phyloP scores from a whole-genome alignment of 2,888 invertebrate species.

The Melipona bicolor region DNA sequence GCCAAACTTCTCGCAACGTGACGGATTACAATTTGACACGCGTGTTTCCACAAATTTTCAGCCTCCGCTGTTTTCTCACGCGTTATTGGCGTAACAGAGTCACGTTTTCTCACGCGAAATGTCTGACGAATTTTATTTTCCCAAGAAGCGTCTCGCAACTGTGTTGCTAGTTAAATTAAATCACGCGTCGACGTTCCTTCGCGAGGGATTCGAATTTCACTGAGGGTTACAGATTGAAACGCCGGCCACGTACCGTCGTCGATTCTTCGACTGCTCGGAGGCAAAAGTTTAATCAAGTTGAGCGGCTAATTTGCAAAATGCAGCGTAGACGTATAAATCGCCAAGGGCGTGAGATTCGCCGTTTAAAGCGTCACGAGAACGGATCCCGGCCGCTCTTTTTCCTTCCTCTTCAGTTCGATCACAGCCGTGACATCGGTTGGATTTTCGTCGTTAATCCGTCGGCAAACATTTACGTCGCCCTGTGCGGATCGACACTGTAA shows the following conservation, averaged over 20 bases:
- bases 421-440: neutral
- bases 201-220: no score
- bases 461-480: constrained; percentile 11
- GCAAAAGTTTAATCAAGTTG: constrained; percentile 8
- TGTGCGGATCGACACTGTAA: neutral
- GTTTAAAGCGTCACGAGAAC: neutral
- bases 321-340: neutral
- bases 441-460: constrained; percentile 8
- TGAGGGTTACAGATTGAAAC: neutral
- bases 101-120: neutral
- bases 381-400: neutral
- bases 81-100: neutral
- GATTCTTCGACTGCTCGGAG: neutral
- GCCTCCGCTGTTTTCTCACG: neutral
- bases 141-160: no score
- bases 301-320: constrained; percentile 11
- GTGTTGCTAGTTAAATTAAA: no score
- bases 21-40: neutral
- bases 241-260: neutral
- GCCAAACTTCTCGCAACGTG: neutral
- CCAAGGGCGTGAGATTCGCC: neutral
- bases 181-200: no score
- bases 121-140: no score
- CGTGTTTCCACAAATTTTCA: neutral
- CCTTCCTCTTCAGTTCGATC: neutral